These are phyloP conservation scores for Ophion costatus DNA, from an alignment of 2,888 invertebrate species.

Conservation along the genomic window DNA sequence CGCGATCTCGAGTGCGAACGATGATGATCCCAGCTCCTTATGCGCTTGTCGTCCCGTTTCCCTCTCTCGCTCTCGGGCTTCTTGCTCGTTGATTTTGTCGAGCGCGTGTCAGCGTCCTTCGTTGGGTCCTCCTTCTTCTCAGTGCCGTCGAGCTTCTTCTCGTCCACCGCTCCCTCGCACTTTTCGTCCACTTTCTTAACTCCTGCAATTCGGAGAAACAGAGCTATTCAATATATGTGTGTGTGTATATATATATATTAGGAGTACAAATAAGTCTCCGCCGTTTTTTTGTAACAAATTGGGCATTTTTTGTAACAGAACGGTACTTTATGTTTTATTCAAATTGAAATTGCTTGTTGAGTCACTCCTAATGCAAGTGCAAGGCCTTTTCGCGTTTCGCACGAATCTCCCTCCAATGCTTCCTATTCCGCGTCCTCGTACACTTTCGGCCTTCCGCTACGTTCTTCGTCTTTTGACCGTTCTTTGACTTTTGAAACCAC, in stretches of 20 bases:
- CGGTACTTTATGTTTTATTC: too few species aligned
- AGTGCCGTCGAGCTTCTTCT: conserved; percentile 83
- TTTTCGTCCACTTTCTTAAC: conserved; percentile 79
- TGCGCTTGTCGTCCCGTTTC: conserved; percentile 81
- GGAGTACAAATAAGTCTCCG: too few species aligned
- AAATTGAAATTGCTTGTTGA: too few species aligned
- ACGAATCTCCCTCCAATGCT: too few species aligned
- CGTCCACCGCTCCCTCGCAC: conserved; percentile 77
- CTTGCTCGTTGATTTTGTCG: conserved; percentile 85
- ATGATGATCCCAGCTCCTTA: conserved; percentile 81
- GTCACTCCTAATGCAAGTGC: too few species aligned
- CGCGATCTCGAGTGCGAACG: conserved; percentile 78
- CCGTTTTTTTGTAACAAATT: too few species aligned
- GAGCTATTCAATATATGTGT: neutral
- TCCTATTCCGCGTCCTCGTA: too few species aligned
- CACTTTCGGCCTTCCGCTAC: too few species aligned
- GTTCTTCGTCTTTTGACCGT: too few species aligned
- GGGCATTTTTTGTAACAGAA: too few species aligned
- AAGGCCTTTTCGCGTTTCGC: too few species aligned
- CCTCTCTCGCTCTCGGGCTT: conserved; percentile 81
- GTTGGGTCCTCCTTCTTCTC: conserved; percentile 82
- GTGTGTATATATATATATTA: neutral
- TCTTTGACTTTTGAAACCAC: too few species aligned
- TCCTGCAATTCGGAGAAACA: conserved; percentile 15
- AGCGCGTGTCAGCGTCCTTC: conserved; percentile 82